Percentiles rank a stretch among this genome's conserved stretches.
Conservation (phyloP, 2,888 invertebrate species). For the Hyles lineata region DNA sequence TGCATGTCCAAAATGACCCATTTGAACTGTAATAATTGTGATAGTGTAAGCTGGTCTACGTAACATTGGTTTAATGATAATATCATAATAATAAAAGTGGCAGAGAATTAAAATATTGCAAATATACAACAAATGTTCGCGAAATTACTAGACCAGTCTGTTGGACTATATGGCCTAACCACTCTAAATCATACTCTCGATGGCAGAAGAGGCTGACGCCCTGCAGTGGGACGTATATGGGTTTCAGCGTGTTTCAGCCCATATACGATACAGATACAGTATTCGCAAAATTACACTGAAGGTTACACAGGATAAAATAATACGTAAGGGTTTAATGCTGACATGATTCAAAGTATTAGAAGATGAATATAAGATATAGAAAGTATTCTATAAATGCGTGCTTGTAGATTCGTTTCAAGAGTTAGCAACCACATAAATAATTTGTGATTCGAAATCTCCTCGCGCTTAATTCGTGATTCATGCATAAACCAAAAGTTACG, state of each 20-base stretch:
- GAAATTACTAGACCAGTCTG: too few relatives aligned
- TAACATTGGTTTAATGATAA: neutral
- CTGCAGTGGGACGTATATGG: too few relatives aligned
- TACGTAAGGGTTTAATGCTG: neutral
- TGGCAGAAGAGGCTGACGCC: too few relatives aligned
- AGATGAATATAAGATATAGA: too few relatives aligned
- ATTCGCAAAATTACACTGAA: neutral
- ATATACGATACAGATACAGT: too few relatives aligned
- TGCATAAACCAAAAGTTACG: constrained; percentile 57
- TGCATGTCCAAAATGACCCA: neutral
- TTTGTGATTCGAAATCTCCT: constrained; percentile 55
- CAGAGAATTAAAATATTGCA: neutral
- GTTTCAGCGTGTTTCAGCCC: too few relatives aligned
- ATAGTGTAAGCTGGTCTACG: neutral
- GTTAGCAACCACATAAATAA: constrained; percentile 36
- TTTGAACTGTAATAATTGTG: neutral
- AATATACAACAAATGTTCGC: neutral
- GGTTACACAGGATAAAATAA: neutral
- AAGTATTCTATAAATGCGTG: too few relatives aligned
- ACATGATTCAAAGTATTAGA: neutral
- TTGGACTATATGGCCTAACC: too few relatives aligned
- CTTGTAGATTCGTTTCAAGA: neutral
- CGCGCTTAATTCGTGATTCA: constrained; percentile 69
- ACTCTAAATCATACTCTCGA: too few relatives aligned
- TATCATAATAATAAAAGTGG: neutral